Evolutionary conservation across 2,113 vertebrate genomes (phyloP), one percentile per base, ranked within the genome.

Genomic region (Panthera tigris): DNA sequence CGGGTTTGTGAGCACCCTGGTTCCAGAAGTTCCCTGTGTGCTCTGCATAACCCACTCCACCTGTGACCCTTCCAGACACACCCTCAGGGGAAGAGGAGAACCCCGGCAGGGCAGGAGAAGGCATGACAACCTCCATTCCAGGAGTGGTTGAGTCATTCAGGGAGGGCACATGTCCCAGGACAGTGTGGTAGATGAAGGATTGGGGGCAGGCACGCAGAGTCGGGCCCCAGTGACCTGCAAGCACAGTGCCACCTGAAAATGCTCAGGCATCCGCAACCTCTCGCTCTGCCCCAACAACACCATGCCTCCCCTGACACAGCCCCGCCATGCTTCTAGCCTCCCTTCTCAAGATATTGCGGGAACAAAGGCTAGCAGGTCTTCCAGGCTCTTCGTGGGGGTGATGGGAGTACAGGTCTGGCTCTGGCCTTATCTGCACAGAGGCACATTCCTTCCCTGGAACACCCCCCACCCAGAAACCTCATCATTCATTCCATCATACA

Each of bases 401-500:
- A 39, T 12, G 57, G 45, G 88, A 63, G 73, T 45, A 15, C 5
- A 13, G 0, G 2, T 89, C 90, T 96, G 87, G 87, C 84, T 74
- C 84, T 79, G 74, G 79, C 0, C 5, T 81, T 86, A 94, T 94
- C 96, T 93, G 65, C 52, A 36, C 61, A 0, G 94, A 88, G 80
- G 55, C 5, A 1, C 36, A 39, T 96, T 95, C 96, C 86, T 96
- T 96, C 45, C 89, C 84, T 25, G 8, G 69, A 23, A 82, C 1
- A 0, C 27, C 76, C 48, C n/a, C 90, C n/a, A 48, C 48, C 50
- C 85, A 68, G 73, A 92, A 94, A 31, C 92, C 73, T 50, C 95
- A 97, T 97, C 90, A 85, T 94, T 98, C 94, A 94, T 95, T 68
- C 94, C 84, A 94, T 95, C 95, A 86, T 2, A n/a, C 52, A 86